Percentiles rank a stretch among this genome's conserved stretches.
Evolutionary conservation across 2,113 vertebrate genomes (phyloP).

Genomic region (Oceanites oceanicus): DNA sequence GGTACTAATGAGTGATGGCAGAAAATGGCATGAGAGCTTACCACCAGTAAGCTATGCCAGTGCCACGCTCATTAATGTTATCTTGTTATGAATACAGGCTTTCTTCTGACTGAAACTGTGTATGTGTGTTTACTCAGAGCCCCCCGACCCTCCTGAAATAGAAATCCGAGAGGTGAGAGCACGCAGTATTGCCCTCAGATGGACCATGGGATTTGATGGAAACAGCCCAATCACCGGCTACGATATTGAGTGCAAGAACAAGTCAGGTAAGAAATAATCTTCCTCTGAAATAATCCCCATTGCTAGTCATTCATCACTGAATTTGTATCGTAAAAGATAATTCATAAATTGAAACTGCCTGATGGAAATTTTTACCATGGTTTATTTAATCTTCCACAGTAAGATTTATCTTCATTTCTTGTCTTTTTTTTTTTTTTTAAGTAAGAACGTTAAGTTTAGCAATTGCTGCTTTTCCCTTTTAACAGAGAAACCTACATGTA

Average conservation of each 20-base stretch:
- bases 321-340: neutral
- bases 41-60: neutral
- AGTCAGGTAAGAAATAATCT: conserved; percentile 82
- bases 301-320: neutral
- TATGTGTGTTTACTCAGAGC: conserved; percentile 76
- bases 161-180: conserved; percentile 96
- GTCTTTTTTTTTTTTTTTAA: neutral
- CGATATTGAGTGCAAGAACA: conserved; percentile 99
- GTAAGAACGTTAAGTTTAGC: neutral
- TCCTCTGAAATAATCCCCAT: neutral
- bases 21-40: neutral
- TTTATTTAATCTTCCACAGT: neutral
- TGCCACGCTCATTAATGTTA: neutral
- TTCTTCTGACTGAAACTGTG: neutral
- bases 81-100: rapidly evolving
- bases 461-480: neutral
- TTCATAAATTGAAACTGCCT: neutral
- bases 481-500: neutral
- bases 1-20: neutral
- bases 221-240: conserved; percentile 99
- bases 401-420: neutral
- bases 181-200: conserved; percentile 93
- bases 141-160: conserved; percentile 93
- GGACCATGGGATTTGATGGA: conserved; percentile 99
- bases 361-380: neutral